A percentile compares a stretch with the other conserved stretches of the same genome.
These are phyloP conservation scores for Leptura quadrifasciata DNA, from an alignment of 2,888 invertebrate genomes.

Conservation along the genomic window DNA sequence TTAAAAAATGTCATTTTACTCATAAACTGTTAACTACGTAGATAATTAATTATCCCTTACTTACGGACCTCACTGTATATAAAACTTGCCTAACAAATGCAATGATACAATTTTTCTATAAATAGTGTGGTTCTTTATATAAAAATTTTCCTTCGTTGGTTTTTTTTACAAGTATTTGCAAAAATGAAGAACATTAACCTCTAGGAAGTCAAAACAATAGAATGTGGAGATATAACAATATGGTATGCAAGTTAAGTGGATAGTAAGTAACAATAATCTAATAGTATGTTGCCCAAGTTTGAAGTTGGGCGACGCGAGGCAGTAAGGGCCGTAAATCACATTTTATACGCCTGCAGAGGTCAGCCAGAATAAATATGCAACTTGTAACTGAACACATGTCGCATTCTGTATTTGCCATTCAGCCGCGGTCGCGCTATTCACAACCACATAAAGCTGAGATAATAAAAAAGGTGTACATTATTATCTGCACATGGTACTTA, in stretches of 20 bases:
- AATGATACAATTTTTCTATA: too few species aligned
- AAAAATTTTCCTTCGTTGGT: too few species aligned
- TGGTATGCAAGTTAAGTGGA: neutral
- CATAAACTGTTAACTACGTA: too few species aligned
- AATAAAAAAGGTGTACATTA: slow-evolving; percentile 44
- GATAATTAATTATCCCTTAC: too few species aligned
- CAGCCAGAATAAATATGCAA: slow-evolving; percentile 51
- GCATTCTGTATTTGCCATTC: slow-evolving; percentile 45
- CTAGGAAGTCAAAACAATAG: neutral
- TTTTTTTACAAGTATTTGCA: too few species aligned
- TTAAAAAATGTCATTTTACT: too few species aligned
- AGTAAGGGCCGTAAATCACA: slow-evolving; percentile 52
- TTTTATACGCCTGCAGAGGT: slow-evolving; percentile 54
- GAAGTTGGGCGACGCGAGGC: slow-evolving; percentile 42
- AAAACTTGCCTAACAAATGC: too few species aligned
- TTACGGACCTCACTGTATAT: too few species aligned
- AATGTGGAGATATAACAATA: neutral
- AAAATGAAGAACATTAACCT: neutral
- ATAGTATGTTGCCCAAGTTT: slow-evolving; percentile 38
- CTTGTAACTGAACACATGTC: slow-evolving; percentile 51
- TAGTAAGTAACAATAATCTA: slow-evolving; percentile 38
- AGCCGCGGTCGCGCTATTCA: slow-evolving; percentile 40
- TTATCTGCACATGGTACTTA: slow-evolving; percentile 42
- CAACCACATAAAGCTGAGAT: slow-evolving; percentile 34
- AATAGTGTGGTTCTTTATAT: too few species aligned